Conservation (phyloP, 2,113 vertebrate species). For the Cygnus atratus region DNA sequence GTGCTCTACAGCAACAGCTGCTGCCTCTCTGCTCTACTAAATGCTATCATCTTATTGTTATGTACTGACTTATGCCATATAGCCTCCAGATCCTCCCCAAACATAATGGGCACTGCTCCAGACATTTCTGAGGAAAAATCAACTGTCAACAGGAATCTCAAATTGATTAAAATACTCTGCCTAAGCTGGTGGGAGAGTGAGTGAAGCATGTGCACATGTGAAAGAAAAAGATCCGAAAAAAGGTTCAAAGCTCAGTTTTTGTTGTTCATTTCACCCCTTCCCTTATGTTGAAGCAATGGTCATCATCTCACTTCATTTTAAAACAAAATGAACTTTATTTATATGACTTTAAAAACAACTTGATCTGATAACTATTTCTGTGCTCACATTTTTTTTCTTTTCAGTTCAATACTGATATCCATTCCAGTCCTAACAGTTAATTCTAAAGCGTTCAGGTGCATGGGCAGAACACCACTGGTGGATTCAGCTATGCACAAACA, state of each 20-base stretch:
- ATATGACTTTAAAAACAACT: background rate
- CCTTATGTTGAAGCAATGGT: background rate
- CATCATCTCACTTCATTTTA: background rate
- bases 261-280: background rate
- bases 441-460: background rate
- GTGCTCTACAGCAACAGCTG: background rate
- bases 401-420: background rate
- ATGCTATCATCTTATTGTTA: background rate
- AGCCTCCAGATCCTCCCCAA: background rate
- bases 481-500: background rate
- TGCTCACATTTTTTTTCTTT: background rate
- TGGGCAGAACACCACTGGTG: background rate
- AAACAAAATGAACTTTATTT: background rate
- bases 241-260: background rate
- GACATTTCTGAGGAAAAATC: background rate
- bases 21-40: background rate
- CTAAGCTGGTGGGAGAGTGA: background rate
- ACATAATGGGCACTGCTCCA: background rate
- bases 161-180: background rate
- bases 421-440: background rate
- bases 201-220: fast-evolving
- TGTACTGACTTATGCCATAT: background rate
- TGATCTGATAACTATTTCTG: background rate
- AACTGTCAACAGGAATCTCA: background rate
- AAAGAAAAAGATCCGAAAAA: background rate